phyloP scores from a whole-genome alignment of 2,113 vertebrate genomes.

The Ictalurus furcatus region DNA sequence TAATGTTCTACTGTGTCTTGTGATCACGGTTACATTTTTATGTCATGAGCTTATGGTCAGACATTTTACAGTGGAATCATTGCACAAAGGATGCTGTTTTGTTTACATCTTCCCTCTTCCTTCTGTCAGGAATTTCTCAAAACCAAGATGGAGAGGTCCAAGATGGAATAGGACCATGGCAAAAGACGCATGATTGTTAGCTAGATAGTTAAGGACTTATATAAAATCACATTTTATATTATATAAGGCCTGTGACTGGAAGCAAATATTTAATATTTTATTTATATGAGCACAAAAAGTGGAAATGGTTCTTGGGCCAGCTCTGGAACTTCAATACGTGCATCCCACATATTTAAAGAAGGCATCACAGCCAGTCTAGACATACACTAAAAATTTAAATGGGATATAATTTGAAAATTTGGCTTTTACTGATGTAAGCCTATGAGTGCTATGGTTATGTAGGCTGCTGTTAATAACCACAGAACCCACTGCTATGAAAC shows the following conservation, averaged over 20 bases:
- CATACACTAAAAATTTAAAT: not conserved
- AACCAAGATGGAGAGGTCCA: conserved; percentile 76
- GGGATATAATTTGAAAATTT: not conserved
- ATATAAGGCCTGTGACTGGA: not conserved
- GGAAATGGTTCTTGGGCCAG: not conserved
- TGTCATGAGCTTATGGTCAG: conserved; percentile 11
- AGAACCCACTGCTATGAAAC: not conserved
- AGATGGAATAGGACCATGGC: conserved; percentile 70
- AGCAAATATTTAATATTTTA: conserved; percentile 25
- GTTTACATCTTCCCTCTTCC: not conserved
- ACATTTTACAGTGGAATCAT: conserved; percentile 11
- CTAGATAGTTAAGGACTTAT: not conserved
- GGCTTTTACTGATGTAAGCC: not conserved
- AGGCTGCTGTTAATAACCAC: not conserved
- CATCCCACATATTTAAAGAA: not conserved
- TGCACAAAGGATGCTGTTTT: not conserved
- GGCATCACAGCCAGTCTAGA: not conserved
- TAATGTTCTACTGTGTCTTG: conserved; percentile 26
- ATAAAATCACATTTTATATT: not conserved
- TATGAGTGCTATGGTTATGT: not conserved
- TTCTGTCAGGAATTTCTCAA: conserved; percentile 71
- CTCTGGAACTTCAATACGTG: not conserved
- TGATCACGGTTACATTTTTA: conserved; percentile 49
- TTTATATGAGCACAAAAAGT: not conserved
- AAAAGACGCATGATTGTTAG: conserved; percentile 7